phyloP scores from a whole-genome alignment of 2,113 vertebrate genomes.

The Corythaeola cristata region DNA sequence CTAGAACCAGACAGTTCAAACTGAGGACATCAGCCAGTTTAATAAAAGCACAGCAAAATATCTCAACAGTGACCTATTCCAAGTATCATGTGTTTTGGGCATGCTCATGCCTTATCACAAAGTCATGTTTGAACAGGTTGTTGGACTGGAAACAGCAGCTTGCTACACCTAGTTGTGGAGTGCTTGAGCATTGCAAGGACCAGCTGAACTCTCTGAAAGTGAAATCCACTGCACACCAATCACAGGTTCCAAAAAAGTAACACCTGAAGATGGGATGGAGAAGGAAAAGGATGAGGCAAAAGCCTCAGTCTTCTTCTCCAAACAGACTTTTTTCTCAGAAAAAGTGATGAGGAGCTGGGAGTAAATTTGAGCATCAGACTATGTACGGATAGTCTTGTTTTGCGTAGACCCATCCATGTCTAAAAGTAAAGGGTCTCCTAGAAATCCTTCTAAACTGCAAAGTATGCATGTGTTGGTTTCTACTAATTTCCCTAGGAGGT shows the following conservation, averaged over 20 bases:
- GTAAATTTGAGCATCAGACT: not conserved
- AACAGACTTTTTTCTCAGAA: not conserved
- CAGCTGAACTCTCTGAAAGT: not conserved
- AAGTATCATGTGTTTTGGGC: slow-evolving; percentile 8
- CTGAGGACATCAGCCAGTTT: slow-evolving; percentile 62
- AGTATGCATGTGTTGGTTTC: not conserved
- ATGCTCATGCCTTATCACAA: slow-evolving; percentile 20
- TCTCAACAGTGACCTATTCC: slow-evolving; percentile 14
- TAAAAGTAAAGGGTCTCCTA: not conserved
- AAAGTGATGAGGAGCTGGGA: not conserved
- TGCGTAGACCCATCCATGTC: not conserved
- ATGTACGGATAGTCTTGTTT: not conserved
- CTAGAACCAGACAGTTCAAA: slow-evolving; percentile 58
- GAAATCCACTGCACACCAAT: not conserved
- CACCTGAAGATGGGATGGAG: not conserved
- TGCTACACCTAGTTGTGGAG: not conserved
- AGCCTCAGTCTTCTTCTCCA: not conserved
- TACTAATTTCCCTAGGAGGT: not conserved
- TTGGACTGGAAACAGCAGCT: not conserved
- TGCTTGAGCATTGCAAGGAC: not conserved
- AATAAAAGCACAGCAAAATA: slow-evolving; percentile 56
- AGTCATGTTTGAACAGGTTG: not conserved
- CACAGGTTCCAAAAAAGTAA: not conserved
- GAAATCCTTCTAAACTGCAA: not conserved
- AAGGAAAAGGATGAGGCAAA: not conserved